These are phyloP conservation scores for Pseudochirops cupreus DNA, from an alignment of 2,797 vertebrate genomes.

Conservation along the genomic window DNA sequence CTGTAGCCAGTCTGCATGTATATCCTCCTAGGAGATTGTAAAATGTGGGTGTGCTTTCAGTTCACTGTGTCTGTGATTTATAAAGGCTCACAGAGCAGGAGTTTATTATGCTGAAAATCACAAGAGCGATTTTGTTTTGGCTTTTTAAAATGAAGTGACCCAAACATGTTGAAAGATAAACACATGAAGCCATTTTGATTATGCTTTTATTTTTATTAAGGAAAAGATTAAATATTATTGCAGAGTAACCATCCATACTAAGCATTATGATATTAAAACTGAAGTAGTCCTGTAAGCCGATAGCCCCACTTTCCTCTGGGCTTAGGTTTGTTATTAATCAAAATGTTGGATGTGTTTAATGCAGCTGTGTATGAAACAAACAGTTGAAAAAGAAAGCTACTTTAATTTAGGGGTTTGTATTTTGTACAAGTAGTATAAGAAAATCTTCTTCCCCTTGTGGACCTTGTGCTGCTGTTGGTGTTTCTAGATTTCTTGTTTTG, in stretches of 20 bases:
- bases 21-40: slow-evolving; percentile 71
- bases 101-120: slow-evolving; percentile 81
- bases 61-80: slow-evolving; percentile 75
- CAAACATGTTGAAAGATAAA: slow-evolving; percentile 83
- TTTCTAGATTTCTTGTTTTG: slow-evolving; percentile 63
- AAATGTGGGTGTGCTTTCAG: slow-evolving; percentile 69
- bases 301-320: slow-evolving; percentile 74
- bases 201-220: slow-evolving; percentile 78
- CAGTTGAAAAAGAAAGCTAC: slow-evolving; percentile 72
- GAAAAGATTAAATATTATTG: slow-evolving; percentile 77
- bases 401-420: slow-evolving; percentile 69
- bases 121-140: slow-evolving; percentile 74
- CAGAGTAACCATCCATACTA: slow-evolving; percentile 75
- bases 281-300: slow-evolving; percentile 77
- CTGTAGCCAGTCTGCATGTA: slow-evolving; percentile 49
- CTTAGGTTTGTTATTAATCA: slow-evolving; percentile 80
- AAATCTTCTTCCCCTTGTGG: slow-evolving; percentile 66
- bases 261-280: slow-evolving; percentile 76
- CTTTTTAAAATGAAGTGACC: slow-evolving; percentile 77
- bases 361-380: slow-evolving; percentile 67
- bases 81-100: slow-evolving; percentile 75
- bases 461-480: slow-evolving; percentile 49
- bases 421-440: slow-evolving; percentile 63
- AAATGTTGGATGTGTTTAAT: slow-evolving; percentile 71
- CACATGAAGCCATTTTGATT: slow-evolving; percentile 76